Evolutionary conservation across 2,888 invertebrate genomes (phyloP), one percentile per base, ranked within the genome.

Genomic region (Temnothorax ravouxi): DNA sequence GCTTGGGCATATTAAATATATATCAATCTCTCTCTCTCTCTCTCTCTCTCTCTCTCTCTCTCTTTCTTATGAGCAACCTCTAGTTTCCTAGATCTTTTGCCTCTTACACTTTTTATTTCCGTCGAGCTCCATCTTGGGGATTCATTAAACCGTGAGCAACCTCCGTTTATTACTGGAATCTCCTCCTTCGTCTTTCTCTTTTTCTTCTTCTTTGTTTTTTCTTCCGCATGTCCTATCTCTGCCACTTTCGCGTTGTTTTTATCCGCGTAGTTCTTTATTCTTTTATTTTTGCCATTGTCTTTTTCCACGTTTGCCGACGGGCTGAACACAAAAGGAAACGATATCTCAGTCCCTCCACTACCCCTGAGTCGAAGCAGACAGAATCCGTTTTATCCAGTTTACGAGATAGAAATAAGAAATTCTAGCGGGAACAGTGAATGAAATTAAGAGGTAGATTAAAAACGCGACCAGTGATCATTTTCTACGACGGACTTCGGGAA

Each of bases 101-200:
- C 50, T 84, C 64, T 64, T 47, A 29, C 29, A 5, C 29, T 62
- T 74, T 82, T 79, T 67, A 61, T 83, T 77, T 80, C 47, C 25
- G 34, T 59, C 47, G 59, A 47, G 62, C n/a, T 77, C 56, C 56
- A 66, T 64, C 79, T 64, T 62, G 56, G 86, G 85, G 84, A 89
- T 89, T 89, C 89, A 89, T 88, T 89, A 88, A 85, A 84, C 86
- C 76, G 80, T 52, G 81, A 85, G 77, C 81, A 89, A 81, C 76
- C 84, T 62, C 67, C 79, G 61, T 89, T 84, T 86, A 86, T 84
- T 85, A 86, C 83, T 75, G 41, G 41, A 81, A 76, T 76, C 81
- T 34, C 21, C 77, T 61, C 76, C 25, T n/a, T 61, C 34, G 47
- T 71, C 69, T 56, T 66, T 66, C 71, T 25, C 25, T 72, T 50